A percentile compares a stretch with the other conserved stretches of the same genome.
Evolutionary conservation across 2,113 vertebrate genomes (phyloP).

Genomic region (Anhinga anhinga): DNA sequence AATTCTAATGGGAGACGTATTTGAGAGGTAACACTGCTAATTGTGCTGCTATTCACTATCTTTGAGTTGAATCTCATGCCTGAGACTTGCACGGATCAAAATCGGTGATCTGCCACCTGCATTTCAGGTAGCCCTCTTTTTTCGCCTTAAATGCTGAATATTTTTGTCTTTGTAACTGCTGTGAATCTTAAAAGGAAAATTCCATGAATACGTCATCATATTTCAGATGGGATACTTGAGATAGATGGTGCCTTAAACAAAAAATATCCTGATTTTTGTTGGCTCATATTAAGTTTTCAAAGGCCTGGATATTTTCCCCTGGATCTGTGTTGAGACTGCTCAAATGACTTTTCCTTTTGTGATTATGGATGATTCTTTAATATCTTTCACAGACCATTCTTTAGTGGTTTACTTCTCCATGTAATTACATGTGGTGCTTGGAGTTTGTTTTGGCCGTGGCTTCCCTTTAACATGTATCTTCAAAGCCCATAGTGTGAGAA

Average conservation of each 20-base stretch:
- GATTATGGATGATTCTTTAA: background rate
- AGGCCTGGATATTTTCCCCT: background rate
- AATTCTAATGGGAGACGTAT: background rate
- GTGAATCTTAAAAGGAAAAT: background rate
- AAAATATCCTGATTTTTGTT: background rate
- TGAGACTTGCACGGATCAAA: background rate
- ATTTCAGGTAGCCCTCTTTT: background rate
- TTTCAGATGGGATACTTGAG: background rate
- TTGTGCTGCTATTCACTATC: rapidly evolving
- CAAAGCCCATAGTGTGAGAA: slow-evolving; percentile 21
- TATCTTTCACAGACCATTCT: background rate
- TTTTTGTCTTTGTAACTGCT: background rate
- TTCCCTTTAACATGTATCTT: slow-evolving; percentile 22
- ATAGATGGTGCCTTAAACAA: background rate
- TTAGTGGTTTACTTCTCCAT: background rate
- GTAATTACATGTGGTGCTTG: background rate
- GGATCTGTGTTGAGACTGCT: background rate
- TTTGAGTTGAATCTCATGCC: background rate
- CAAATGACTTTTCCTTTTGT: background rate
- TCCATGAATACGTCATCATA: background rate
- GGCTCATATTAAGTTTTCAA: background rate
- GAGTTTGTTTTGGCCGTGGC: slow-evolving; percentile 40
- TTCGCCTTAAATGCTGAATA: background rate
- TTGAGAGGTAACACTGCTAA: background rate
- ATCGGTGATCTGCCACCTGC: background rate